A percentile compares a stretch with the other conserved stretches of the same genome.
Conservation (phyloP, 2,888 invertebrate genomes). For the Agrotis segetum region DNA sequence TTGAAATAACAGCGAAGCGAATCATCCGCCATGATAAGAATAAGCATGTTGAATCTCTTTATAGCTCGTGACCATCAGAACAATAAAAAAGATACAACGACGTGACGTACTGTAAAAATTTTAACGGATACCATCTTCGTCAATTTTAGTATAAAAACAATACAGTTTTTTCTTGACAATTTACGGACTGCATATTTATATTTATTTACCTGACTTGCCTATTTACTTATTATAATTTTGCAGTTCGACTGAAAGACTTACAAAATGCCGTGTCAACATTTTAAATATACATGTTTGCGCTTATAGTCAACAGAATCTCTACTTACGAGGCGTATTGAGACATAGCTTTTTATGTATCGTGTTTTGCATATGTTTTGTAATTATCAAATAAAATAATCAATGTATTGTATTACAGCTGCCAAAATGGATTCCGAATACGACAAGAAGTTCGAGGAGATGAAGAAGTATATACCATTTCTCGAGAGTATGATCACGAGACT, state of each 20-base stretch:
- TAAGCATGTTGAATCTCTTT: not conserved
- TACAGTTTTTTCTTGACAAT: no score
- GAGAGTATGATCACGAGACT: conserved; percentile 93
- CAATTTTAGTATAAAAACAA: no score
- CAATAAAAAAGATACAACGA: no score
- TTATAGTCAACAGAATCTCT: conserved; percentile 9
- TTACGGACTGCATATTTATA: no score
- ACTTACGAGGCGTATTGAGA: not conserved
- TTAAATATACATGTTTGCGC: conserved; percentile 11
- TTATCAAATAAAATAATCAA: not conserved
- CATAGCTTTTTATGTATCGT: conserved; percentile 31
- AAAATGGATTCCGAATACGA: conserved; percentile 89
- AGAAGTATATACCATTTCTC: conserved; percentile 94
- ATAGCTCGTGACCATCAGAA: no score
- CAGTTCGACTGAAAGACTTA: no score
- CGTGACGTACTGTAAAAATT: no score
- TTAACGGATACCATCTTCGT: no score
- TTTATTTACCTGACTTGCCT: no score
- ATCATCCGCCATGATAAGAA: not conserved
- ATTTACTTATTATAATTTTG: no score
- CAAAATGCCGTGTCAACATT: not conserved
- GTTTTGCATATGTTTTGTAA: not conserved
- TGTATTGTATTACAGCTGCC: conserved; percentile 72
- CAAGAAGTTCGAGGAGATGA: conserved; percentile 92
- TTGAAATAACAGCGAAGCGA: not conserved